Base-by-base conservation (phyloP, 2,888 invertebrate species). In the Caenorhabditis drosophilae region DNA sequence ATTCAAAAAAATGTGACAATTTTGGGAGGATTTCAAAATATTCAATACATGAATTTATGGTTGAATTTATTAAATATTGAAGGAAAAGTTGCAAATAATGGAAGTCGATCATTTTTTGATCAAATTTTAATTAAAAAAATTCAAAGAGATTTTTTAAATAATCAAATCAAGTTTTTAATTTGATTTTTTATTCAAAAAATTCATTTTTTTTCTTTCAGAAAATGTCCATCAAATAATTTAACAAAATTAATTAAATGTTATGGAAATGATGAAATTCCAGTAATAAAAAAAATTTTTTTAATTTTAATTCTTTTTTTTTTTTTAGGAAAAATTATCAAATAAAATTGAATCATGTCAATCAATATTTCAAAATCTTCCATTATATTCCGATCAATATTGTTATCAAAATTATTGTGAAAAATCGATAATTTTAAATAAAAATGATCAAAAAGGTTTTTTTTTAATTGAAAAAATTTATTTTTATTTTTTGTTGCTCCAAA, bases 31-130 rank as follows among this genome's bases (percentile, higher is more conserved):
- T 81, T 78, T 59, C 81, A 81, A 51, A 80, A 78, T 54, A 63
- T 80, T 6, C 77, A 81, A 48, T 75, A 76, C 41, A 71, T 79
- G 68, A 77, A 80, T 35, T 46, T 80, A 18, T 71, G 67, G 58
- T 61, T 62, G 48, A 66, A 61, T 56, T 50, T 67, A 18, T 50
- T 67, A 7, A 57, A 58, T 9, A 47, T 67, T 20, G 53, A 56
- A 35, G 56, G 45, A 22, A 18, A 12, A 23, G 22, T 46, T 69
- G 71, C 73, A 25, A 79, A 70, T 16, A 79, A 79, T 57, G 79
- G 79, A 15, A 79, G 78, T 12, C 16, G 55, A 4, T 78, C 78
- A 15, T 42, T 75, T 9, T 58, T 79, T 42, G 68, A 72, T 38
- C 51, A 56, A 2, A 34, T 77, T 4, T 20, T 73, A 6, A 35